Evolutionary conservation across 1,140 invertebrate genomes (phyloP).

Genomic region (Drosophila eugracilis): DNA sequence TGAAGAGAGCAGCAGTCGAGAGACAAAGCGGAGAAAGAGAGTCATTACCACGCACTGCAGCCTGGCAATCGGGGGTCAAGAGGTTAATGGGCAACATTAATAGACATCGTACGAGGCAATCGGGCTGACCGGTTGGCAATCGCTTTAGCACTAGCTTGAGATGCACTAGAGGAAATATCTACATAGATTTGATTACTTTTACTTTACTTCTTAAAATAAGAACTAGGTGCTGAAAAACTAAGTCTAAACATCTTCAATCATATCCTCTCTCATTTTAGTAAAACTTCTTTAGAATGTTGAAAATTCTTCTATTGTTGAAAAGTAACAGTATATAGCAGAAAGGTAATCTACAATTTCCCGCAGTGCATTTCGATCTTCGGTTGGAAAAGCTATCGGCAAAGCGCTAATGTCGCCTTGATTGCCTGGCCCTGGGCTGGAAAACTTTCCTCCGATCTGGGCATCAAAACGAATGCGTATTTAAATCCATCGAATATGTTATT

Average conservation of each 20-base stretch:
- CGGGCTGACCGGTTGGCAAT: conserved; percentile 41
- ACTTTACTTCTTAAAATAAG: too few species aligned
- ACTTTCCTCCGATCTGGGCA: conserved; percentile 47
- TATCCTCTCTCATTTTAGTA: too few species aligned
- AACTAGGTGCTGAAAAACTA: too few species aligned
- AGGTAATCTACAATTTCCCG: neutral
- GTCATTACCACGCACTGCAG: conserved; percentile 67
- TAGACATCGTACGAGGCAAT: conserved; percentile 69
- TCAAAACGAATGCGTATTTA: conserved; percentile 66
- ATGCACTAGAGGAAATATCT: conserved; percentile 7
- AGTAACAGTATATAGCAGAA: neutral
- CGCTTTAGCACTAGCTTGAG: conserved; percentile 14
- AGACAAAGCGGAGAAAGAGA: conserved; percentile 55
- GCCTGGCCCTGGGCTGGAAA: conserved; percentile 53
- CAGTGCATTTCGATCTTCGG: conserved; percentile 10
- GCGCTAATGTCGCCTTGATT: conserved; percentile 76
- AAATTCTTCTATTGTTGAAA: too few species aligned
- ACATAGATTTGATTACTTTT: too few species aligned
- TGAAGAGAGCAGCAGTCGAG: conserved; percentile 37
- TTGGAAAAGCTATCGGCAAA: conserved; percentile 22
- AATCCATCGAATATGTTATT: conserved; percentile 67
- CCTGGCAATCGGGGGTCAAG: conserved; percentile 65
- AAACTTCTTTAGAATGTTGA: too few species aligned
- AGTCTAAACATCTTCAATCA: too few species aligned
- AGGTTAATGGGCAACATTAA: conserved; percentile 82